phyloP scores from a whole-genome alignment of 2,888 invertebrate species.

The Chrysolina oricalcia region DNA sequence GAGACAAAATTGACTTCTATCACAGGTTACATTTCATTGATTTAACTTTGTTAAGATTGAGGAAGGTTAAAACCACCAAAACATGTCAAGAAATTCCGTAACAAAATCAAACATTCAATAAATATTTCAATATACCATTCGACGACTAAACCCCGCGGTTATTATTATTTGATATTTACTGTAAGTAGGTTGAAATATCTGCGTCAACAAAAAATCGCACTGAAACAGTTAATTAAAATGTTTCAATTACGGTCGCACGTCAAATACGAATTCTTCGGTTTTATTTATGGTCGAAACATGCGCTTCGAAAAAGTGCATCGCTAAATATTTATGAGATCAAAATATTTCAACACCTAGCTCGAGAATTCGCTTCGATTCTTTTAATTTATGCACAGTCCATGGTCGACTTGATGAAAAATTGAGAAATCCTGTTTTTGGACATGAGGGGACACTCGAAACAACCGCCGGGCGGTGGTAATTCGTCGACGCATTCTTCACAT shows the following conservation, averaged over 20 bases:
- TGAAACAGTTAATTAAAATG: not conserved
- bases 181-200: constrained; percentile 9
- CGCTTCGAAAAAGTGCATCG: constrained; percentile 13
- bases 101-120: too few relatives aligned
- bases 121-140: too few relatives aligned
- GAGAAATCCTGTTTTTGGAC: constrained; percentile 6
- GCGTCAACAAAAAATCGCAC: not conserved
- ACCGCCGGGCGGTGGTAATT: not conserved
- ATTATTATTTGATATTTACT: not conserved
- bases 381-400: constrained; percentile 22
- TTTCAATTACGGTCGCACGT: constrained; percentile 8
- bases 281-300: not conserved
- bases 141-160: too few relatives aligned
- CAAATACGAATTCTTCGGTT: not conserved
- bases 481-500: not conserved
- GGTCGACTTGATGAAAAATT: constrained; percentile 3
- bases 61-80: too few relatives aligned
- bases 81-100: too few relatives aligned
- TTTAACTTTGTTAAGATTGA: too few relatives aligned
- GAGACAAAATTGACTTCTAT: too few relatives aligned
- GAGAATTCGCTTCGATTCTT: not conserved
- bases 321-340: constrained; percentile 18
- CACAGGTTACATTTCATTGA: too few relatives aligned
- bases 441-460: not conserved
- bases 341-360: constrained; percentile 17